Evolutionary conservation across 2,113 vertebrate species (phyloP).

Genomic region (Engystomops pustulosus): DNA sequence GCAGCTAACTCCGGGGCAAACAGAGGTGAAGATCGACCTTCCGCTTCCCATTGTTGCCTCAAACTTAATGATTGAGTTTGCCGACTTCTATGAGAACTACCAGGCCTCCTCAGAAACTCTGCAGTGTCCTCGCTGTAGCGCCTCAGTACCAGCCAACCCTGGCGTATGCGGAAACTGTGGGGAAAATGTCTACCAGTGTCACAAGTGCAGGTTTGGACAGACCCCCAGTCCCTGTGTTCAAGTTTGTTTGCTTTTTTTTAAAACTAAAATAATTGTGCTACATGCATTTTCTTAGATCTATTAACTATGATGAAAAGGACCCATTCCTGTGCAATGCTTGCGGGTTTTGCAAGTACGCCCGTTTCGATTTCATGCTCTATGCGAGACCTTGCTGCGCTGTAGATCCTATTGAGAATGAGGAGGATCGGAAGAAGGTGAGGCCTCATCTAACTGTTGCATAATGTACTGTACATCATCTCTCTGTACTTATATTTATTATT

Average conservation of each 20-base stretch:
- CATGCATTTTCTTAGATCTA: slow-evolving; percentile 78
- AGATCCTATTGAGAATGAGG: slow-evolving; percentile 98
- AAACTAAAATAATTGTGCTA: too few relatives aligned
- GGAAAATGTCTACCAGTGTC: slow-evolving; percentile 97
- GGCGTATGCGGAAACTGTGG: slow-evolving; percentile 98
- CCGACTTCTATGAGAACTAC: slow-evolving; percentile 98
- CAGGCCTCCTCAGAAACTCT: slow-evolving; percentile 97
- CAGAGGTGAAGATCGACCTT: slow-evolving; percentile 96
- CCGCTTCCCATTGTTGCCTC: slow-evolving; percentile 95
- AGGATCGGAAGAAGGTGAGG: slow-evolving; percentile 94
- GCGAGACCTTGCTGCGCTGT: slow-evolving; percentile 97
- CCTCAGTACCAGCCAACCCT: slow-evolving; percentile 95
- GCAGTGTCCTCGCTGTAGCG: slow-evolving; percentile 96
- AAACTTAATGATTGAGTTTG: slow-evolving; percentile 98
- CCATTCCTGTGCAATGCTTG: slow-evolving; percentile 98
- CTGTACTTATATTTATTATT: too few relatives aligned
- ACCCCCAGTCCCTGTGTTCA: too few relatives aligned
- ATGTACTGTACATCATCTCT: too few relatives aligned
- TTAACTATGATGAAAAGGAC: slow-evolving; percentile 98
- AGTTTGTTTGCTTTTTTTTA: neutral
- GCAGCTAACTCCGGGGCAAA: slow-evolving; percentile 94
- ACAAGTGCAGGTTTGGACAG: slow-evolving; percentile 90
- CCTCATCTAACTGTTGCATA: too few relatives aligned
- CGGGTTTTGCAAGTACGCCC: slow-evolving; percentile 97
- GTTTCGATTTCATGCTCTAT: slow-evolving; percentile 99